phyloP scores from a whole-genome alignment of 2,888 invertebrate species.

The Lasioglossum leucozonium region DNA sequence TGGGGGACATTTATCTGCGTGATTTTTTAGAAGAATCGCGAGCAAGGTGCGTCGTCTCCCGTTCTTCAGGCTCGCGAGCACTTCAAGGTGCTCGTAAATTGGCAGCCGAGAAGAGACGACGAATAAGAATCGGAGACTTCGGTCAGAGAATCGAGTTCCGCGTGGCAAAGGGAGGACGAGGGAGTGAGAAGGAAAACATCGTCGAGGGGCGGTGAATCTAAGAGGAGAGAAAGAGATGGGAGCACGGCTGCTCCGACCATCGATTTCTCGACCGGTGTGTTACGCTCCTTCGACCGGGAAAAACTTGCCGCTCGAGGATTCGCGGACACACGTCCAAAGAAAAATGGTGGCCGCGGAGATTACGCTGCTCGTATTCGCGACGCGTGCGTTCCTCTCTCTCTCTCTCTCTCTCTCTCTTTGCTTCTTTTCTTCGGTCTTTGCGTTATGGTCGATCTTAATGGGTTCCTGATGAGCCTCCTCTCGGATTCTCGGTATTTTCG shows the following conservation, averaged over 20 bases:
- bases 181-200: neutral
- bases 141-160: conserved; percentile 33
- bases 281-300: conserved; percentile 70
- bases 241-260: conserved; percentile 61
- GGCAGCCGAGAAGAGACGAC: conserved; percentile 54
- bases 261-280: conserved; percentile 76
- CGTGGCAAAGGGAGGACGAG: neutral
- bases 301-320: conserved; percentile 60
- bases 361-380: conserved; percentile 10
- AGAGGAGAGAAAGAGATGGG: conserved; percentile 4
- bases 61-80: conserved; percentile 65
- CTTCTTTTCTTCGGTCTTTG: neutral
- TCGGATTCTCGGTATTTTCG: neutral
- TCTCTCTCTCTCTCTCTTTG: no score
- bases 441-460: neutral
- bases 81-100: conserved; percentile 72
- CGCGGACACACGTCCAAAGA: conserved; percentile 32
- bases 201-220: neutral
- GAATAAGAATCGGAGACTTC: conserved; percentile 50
- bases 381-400: neutral
- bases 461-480: neutral
- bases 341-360: conserved; percentile 32
- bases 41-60: neutral
- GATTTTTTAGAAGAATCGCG: neutral
- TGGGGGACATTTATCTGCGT: neutral